These are phyloP conservation scores for Pogonus chalceus DNA, from an alignment of 1,140 invertebrate species.

Conservation along the genomic window DNA sequence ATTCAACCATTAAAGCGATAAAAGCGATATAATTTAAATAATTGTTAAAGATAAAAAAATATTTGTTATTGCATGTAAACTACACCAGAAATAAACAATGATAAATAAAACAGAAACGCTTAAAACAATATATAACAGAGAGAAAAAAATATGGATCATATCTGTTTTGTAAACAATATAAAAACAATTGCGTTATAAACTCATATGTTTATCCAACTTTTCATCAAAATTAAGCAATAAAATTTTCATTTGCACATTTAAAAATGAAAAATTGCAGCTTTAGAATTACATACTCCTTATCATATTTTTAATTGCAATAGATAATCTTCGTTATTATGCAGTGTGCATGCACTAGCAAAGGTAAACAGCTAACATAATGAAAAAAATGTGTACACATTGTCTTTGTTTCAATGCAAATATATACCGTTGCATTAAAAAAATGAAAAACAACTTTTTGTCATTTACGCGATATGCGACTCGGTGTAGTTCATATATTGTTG, in stretches of 20 bases:
- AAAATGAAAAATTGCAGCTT: not conserved
- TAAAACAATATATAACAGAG: too few species aligned
- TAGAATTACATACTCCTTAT: not conserved
- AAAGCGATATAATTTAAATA: too few species aligned
- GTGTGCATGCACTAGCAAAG: not conserved
- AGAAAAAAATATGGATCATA: not conserved
- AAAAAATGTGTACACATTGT: conserved; percentile 6
- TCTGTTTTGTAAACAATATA: not conserved
- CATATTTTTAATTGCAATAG: not conserved
- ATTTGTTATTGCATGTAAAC: too few species aligned
- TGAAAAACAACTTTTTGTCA: not conserved
- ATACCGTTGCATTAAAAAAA: not conserved
- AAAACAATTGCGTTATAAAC: not conserved
- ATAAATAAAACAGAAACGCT: too few species aligned
- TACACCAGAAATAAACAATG: too few species aligned
- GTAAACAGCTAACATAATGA: not conserved
- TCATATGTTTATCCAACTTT: too few species aligned
- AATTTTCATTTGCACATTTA: not conserved
- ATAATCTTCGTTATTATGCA: not conserved
- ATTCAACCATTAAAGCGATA: too few species aligned
- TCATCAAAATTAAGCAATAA: not conserved
- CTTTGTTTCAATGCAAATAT: conserved; percentile 4
- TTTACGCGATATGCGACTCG: not conserved
- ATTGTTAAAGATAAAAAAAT: too few species aligned
- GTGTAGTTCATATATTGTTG: too few species aligned